Percentiles rank a stretch among this genome's conserved stretches.
phyloP scores from a whole-genome alignment of 2,888 invertebrate genomes.

The Troides aeacus region DNA sequence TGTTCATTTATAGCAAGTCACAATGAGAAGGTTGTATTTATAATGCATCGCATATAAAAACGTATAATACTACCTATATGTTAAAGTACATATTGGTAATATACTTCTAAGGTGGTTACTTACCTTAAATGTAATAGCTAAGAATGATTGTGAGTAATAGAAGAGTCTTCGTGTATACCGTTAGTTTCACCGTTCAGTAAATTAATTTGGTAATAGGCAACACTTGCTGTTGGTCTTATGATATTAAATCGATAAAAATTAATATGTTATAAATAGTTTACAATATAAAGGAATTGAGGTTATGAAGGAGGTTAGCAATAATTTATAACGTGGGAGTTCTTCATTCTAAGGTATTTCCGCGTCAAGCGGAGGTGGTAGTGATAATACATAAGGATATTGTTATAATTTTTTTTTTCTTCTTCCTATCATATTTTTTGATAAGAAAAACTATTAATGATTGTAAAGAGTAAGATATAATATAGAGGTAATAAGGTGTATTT shows the following conservation, averaged over 20 bases:
- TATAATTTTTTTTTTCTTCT: too few species aligned
- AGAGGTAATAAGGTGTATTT: background rate
- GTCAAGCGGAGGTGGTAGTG: too few species aligned
- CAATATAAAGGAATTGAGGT: background rate
- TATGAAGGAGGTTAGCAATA: background rate
- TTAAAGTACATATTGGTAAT: conserved; percentile 17
- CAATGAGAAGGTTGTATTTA: conserved; percentile 34
- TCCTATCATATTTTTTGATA: too few species aligned
- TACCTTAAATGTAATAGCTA: conserved; percentile 26
- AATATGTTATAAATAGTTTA: background rate
- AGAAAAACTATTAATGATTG: too few species aligned
- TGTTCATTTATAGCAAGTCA: conserved; percentile 71
- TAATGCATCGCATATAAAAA: conserved; percentile 7
- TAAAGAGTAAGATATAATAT: too few species aligned
- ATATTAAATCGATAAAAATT: background rate
- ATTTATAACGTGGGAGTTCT: background rate
- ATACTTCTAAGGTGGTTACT: background rate
- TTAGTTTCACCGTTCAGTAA: conserved; percentile 70
- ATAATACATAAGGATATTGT: too few species aligned
- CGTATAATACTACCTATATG: background rate
- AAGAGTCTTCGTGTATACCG: conserved; percentile 72
- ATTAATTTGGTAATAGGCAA: conserved; percentile 59
- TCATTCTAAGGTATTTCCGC: too few species aligned
- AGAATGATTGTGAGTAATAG: conserved; percentile 54
- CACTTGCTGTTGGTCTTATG: conserved; percentile 21